Conservation (phyloP, 1,140 invertebrate genomes). For the Bombus superbus region DNA sequence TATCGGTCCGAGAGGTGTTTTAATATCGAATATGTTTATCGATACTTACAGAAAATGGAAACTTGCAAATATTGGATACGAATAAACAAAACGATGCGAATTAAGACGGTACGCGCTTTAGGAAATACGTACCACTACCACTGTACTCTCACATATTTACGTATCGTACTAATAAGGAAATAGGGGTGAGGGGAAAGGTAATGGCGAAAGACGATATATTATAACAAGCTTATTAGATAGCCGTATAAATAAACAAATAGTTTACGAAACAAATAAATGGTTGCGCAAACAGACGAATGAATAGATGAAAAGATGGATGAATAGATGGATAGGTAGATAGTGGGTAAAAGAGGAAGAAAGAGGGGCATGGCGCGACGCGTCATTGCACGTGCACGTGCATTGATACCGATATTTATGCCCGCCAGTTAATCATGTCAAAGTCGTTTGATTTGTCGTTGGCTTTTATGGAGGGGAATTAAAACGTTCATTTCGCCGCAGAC, state of each 20-base stretch:
- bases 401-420: conserved; percentile 82
- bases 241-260: neutral
- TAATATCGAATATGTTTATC: too few relatives aligned
- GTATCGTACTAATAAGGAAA: too few relatives aligned
- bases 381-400: conserved; percentile 80
- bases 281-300: neutral
- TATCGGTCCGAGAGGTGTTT: too few relatives aligned
- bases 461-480: conserved; percentile 83
- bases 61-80: too few relatives aligned
- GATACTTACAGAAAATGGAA: too few relatives aligned
- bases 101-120: too few relatives aligned
- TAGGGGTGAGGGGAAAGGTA: too few relatives aligned
- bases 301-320: neutral
- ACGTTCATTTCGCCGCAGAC: conserved; percentile 83
- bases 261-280: neutral
- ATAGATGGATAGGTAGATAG: neutral
- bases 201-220: too few relatives aligned
- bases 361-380: conserved; percentile 73
- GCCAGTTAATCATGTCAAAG: conserved; percentile 83
- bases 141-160: too few relatives aligned
- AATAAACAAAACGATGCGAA: too few relatives aligned
- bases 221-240: too few relatives aligned
- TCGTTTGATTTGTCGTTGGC: conserved; percentile 83
- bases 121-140: too few relatives aligned
- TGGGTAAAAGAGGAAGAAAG: conserved; percentile 56